Evolutionary conservation across 2,797 vertebrate species (phyloP), one percentile per base, ranked within the genome.

Genomic region (Hoplostethus mediterraneus): DNA sequence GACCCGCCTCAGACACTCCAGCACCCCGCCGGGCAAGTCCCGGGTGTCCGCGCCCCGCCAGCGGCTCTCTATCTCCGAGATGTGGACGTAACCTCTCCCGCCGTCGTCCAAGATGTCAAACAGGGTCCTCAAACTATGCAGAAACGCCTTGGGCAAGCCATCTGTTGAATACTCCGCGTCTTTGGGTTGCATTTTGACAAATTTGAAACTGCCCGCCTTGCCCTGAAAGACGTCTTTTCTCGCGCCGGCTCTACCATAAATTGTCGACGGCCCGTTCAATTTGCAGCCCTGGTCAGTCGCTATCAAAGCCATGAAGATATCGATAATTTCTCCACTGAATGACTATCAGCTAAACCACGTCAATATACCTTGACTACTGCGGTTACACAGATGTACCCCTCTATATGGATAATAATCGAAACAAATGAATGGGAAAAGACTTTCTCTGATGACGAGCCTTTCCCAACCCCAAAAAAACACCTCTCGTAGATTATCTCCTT

Each of bases 71-170:
- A 99, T 99, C 94, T 99, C 98, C n/a, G 94, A 95, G 1, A 99
- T 94, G 87, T 98, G 98, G 31, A 99, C 96, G 45, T 91, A 97
- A 0, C 98, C 98, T 5, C 96, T 91, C 9, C 94, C 93, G 2
- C 90, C 90, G 58, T 99, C 98, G 77, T 99, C 97, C 85, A 99
- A 86, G 68, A 99, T 98, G 83, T 99, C 97, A 90, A 98, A 99
- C 1, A 99, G 94, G 0, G 98, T 97, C 75, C 96, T 94, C 71
- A 99, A 82, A 76, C 97, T 98, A 85, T 95, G 96, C 52, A 99
- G 87, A 74, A 99, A 99, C 1, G 94, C 97, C 83, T 94, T 94
- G 0, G 98, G 97, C 0, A 98, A 90, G 2, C 96, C 96, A 17
- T 96, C 94, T 0, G 95, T 96, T 55, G 93, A 91, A 52, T 88